phyloP scores from a whole-genome alignment of 1,140 invertebrate genomes.

The Branchinecta lynchi region DNA sequence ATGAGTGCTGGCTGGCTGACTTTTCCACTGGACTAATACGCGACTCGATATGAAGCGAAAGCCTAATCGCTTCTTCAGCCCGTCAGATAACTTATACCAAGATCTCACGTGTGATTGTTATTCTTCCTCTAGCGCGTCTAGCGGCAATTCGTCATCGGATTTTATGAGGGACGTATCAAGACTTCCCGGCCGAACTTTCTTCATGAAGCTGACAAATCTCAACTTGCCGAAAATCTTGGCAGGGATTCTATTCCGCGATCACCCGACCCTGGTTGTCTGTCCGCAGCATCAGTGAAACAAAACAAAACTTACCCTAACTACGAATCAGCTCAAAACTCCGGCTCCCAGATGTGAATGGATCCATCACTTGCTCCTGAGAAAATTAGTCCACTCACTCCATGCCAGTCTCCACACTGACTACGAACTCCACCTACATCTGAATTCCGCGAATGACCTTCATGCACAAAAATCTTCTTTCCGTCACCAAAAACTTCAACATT shows the following conservation, averaged over 20 bases:
- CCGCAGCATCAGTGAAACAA: not conserved
- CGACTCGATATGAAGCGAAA: too few species aligned
- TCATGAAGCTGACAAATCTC: not conserved
- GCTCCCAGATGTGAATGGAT: not conserved
- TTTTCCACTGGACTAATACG: too few species aligned
- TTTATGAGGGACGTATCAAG: too few species aligned
- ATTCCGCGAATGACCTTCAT: not conserved
- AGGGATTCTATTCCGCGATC: not conserved
- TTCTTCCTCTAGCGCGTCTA: too few species aligned
- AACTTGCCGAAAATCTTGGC: not conserved
- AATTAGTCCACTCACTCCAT: not conserved
- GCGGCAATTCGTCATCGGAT: too few species aligned
- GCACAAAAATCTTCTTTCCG: not conserved
- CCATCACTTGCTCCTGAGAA: not conserved
- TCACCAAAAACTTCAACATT: too few species aligned
- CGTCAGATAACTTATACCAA: too few species aligned
- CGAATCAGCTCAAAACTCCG: not conserved
- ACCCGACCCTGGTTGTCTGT: not conserved
- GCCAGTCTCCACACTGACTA: not conserved
- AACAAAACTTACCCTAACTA: not conserved
- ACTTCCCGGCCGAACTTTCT: not conserved
- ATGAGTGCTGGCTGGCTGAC: too few species aligned
- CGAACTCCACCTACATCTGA: not conserved
- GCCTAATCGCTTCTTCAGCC: too few species aligned
- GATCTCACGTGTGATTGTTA: too few species aligned